Percentiles rank a stretch among this genome's conserved stretches.
Conservation (phyloP, 2,113 vertebrate genomes). For the Sphyrna mokarran region DNA sequence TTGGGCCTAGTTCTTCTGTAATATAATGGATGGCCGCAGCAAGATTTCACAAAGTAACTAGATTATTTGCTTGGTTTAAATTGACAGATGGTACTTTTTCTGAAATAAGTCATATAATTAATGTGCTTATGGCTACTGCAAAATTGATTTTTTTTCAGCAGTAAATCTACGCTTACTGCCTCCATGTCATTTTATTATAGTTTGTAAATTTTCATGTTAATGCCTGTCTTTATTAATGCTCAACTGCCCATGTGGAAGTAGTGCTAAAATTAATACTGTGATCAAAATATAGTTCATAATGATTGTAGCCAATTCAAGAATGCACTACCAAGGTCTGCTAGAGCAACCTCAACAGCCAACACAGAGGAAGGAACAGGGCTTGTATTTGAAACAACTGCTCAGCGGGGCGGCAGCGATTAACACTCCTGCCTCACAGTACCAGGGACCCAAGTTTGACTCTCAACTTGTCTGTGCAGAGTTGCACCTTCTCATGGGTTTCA, state of each 20-base stretch:
- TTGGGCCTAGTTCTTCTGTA: background rate
- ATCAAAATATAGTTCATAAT: background rate
- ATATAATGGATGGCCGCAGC: background rate
- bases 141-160: background rate
- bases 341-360: background rate
- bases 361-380: background rate
- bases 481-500: too few relatives aligned
- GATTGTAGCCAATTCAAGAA: background rate
- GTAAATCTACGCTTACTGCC: background rate
- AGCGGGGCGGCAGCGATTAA: too few relatives aligned
- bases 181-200: background rate
- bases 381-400: background rate
- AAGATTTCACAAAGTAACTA: background rate
- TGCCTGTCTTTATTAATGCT: background rate
- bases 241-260: background rate
- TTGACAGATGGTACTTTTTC: background rate
- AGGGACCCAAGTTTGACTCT: too few relatives aligned
- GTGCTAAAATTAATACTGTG: background rate
- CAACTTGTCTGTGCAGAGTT: too few relatives aligned
- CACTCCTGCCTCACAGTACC: too few relatives aligned
- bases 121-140: background rate
- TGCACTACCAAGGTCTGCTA: background rate
- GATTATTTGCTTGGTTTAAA: background rate
- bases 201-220: background rate
- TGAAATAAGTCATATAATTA: background rate